Evolutionary conservation across 2,113 vertebrate species (phyloP).

Genomic region (Serilophus lunatus): DNA sequence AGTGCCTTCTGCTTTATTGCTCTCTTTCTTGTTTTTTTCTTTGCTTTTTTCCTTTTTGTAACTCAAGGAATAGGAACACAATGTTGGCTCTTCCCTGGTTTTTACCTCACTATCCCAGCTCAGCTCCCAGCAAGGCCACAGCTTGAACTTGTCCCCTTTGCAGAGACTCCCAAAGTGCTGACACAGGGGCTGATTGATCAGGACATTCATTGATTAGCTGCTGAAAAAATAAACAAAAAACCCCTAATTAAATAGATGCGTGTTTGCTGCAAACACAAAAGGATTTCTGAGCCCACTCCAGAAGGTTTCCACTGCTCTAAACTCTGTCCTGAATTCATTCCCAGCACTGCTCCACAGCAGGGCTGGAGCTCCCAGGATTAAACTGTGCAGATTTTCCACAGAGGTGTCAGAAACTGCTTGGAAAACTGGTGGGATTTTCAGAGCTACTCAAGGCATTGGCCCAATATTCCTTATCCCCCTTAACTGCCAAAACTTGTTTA

Average conservation of each 20-base stretch:
- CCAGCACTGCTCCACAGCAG: neutral
- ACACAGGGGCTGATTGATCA: neutral
- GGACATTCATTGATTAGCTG: accelerated
- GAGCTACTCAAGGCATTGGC: neutral
- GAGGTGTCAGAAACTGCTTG: slow-evolving; percentile 12
- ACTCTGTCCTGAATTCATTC: neutral
- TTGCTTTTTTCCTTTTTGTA: neutral
- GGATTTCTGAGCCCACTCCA: neutral
- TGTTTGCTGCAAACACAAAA: neutral
- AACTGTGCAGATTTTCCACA: neutral
- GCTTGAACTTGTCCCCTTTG: neutral
- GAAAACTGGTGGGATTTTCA: slow-evolving; percentile 11
- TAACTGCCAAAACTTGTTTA: neutral
- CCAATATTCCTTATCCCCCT: neutral
- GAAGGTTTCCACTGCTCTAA: neutral
- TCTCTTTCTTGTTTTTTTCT: neutral
- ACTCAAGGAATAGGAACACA: slow-evolving; percentile 3
- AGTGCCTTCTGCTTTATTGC: slow-evolving; percentile 78
- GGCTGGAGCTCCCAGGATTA: neutral
- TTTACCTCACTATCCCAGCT: neutral
- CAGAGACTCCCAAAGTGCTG: neutral
- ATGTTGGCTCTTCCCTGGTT: neutral
- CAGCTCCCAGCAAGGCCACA: neutral
- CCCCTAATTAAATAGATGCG: accelerated
- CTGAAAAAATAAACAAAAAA: neutral